Conservation (phyloP, 2,888 invertebrate species). For the Ectemnius cavifrons region DNA sequence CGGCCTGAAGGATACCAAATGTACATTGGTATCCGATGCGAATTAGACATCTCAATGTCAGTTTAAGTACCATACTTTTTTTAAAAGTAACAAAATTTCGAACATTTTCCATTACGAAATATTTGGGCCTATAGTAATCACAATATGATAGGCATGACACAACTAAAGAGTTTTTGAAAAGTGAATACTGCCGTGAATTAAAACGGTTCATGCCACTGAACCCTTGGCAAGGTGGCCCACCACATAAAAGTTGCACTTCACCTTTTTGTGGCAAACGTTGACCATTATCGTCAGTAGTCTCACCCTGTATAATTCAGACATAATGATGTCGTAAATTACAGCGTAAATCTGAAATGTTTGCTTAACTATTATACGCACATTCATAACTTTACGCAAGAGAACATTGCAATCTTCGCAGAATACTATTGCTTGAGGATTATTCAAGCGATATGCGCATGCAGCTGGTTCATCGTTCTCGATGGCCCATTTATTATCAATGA, state of each 20-base stretch:
- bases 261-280: conserved; percentile 85
- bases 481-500: conserved; percentile 88
- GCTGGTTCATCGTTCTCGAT: conserved; percentile 89
- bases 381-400: conserved; percentile 84
- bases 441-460: conserved; percentile 89
- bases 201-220: conserved; percentile 95
- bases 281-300: conserved; percentile 79
- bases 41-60: conserved; percentile 86
- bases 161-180: conserved; percentile 91
- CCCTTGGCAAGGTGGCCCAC: conserved; percentile 93
- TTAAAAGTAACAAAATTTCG: conserved; percentile 92
- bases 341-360: background rate
- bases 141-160: conserved; percentile 90
- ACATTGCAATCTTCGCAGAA: conserved; percentile 91
- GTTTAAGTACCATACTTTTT: conserved; percentile 88
- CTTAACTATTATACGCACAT: conserved; percentile 73
- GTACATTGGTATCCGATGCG: conserved; percentile 93
- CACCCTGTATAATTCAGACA: conserved; percentile 74
- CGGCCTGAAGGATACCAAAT: conserved; percentile 91
- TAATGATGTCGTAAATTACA: background rate
- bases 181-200: conserved; percentile 89
- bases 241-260: conserved; percentile 90
- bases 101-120: conserved; percentile 91
- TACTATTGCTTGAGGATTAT: conserved; percentile 86
- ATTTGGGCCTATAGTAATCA: conserved; percentile 91